Evolutionary conservation across 2,113 vertebrate species (phyloP).

Genomic region (Mustelus asterias): DNA sequence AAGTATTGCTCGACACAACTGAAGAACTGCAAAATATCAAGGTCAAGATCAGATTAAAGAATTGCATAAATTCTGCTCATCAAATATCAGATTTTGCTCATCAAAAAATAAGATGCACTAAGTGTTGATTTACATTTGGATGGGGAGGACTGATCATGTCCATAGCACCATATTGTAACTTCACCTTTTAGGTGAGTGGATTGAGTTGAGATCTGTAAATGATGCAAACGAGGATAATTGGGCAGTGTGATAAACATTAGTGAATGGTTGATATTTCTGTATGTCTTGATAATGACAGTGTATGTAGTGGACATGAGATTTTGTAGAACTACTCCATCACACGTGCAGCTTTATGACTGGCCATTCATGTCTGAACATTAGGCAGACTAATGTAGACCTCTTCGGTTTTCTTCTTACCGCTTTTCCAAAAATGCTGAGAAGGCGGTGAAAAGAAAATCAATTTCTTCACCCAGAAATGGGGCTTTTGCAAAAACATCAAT

Average conservation of each 20-base stretch:
- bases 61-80: not conserved
- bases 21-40: slow-evolving; percentile 28
- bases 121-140: not conserved
- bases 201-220: not conserved
- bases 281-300: not conserved
- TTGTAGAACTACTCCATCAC: not conserved
- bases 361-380: not conserved
- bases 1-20: not conserved
- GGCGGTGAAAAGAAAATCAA: not conserved
- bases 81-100: not conserved
- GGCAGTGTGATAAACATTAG: not conserved
- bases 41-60: not conserved
- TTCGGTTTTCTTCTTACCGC: not conserved
- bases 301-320: not conserved
- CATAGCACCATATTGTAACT: not conserved
- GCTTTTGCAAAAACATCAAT: not conserved
- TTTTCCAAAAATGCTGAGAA: not conserved
- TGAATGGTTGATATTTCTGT: not conserved
- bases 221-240: not conserved
- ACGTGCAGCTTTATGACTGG: not conserved
- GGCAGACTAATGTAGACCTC: not conserved
- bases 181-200: too few relatives aligned
- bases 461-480: not conserved
- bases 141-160: not conserved
- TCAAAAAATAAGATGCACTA: not conserved